phyloP scores from a whole-genome alignment of 2,888 invertebrate genomes.

The Pachymerium ferrugineum region DNA sequence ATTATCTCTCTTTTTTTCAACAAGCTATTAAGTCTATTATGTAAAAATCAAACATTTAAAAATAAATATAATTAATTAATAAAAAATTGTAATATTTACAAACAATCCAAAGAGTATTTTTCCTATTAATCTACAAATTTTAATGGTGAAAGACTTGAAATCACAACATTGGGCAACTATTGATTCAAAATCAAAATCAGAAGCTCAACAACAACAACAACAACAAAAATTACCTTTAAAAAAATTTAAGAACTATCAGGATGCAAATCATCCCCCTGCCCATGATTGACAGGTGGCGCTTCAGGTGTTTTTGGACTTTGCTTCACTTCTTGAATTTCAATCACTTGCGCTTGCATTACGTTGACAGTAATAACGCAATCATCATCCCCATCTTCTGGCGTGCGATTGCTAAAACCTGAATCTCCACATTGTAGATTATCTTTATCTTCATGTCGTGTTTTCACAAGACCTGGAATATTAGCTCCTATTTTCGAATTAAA shows the following conservation, averaged over 20 bases:
- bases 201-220: no score
- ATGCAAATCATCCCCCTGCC: neutral
- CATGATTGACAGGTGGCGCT: slow-evolving; percentile 1
- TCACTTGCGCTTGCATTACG: slow-evolving; percentile 12
- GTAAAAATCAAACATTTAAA: neutral
- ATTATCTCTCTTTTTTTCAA: neutral
- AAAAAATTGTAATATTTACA: neutral
- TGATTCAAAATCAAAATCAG: no score
- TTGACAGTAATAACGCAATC: slow-evolving; percentile 1
- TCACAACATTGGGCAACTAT: no score
- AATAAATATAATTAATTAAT: neutral
- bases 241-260: no score
- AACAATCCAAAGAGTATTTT: no score
- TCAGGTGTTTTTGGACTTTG: neutral
- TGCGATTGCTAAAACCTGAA: neutral
- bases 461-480: neutral
- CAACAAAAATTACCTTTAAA: no score
- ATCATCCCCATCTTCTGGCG: neutral
- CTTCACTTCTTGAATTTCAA: slow-evolving; percentile 17
- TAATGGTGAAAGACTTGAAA: no score
- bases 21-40: neutral
- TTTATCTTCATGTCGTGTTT: neutral
- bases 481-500: neutral
- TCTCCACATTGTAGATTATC: neutral
- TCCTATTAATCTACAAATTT: no score